These are phyloP conservation scores for Hypomesus transpacificus DNA, from an alignment of 2,113 vertebrate species.

Conservation along the genomic window DNA sequence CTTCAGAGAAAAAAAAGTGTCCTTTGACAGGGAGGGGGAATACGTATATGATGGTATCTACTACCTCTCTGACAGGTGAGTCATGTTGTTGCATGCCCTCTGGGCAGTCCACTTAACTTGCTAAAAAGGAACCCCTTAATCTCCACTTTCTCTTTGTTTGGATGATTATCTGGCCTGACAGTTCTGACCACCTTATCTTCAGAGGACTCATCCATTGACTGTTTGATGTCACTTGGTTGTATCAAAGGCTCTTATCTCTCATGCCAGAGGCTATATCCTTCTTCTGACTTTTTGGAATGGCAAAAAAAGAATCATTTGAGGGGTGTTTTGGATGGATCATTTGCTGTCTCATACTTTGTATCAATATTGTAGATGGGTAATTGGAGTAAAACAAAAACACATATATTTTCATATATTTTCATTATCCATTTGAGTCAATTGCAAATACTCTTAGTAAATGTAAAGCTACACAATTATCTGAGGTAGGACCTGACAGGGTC, in stretches of 20 bases:
- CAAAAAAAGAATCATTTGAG: slow-evolving; percentile 26
- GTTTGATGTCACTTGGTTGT: slow-evolving; percentile 62
- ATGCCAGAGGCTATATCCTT: slow-evolving; percentile 56
- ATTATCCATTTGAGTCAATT: too few relatives aligned
- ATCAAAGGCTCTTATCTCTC: slow-evolving; percentile 67
- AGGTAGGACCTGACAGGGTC: too few relatives aligned
- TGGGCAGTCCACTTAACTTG: slow-evolving; percentile 64
- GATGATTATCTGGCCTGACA: slow-evolving; percentile 64
- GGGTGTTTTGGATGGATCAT: slow-evolving; percentile 9
- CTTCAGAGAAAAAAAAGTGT: too few relatives aligned
- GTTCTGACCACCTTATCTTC: slow-evolving; percentile 61
- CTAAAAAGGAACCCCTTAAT: slow-evolving; percentile 68
- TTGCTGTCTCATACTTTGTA: background rate
- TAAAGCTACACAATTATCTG: too few relatives aligned
- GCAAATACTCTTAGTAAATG: too few relatives aligned
- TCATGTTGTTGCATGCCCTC: slow-evolving; percentile 61
- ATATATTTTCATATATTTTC: too few relatives aligned
- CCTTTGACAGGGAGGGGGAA: slow-evolving; percentile 2
- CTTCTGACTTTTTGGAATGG: slow-evolving; percentile 32
- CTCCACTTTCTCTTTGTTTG: slow-evolving; percentile 73
- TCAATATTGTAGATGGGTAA: too few relatives aligned
- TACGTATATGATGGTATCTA: slow-evolving; percentile 56
- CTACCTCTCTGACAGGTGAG: slow-evolving; percentile 58
- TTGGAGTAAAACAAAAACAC: too few relatives aligned
- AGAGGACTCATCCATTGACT: slow-evolving; percentile 60